Percentiles rank a stretch among this genome's conserved stretches.
These are phyloP conservation scores for Caenorhabditis afra DNA, from an alignment of 2,888 invertebrate species.

Conservation along the genomic window DNA sequence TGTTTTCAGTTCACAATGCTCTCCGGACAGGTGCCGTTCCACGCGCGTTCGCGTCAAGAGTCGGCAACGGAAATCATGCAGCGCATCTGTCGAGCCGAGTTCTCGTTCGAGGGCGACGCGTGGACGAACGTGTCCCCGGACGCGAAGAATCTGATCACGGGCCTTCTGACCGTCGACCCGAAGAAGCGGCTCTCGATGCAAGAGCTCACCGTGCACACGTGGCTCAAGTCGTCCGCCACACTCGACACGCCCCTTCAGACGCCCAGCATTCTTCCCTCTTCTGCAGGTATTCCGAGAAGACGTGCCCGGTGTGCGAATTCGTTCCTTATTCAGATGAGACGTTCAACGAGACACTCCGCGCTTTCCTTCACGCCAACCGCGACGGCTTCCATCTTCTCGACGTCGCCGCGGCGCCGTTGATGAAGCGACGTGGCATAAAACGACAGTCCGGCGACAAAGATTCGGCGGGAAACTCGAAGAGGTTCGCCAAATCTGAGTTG, in stretches of 20 bases:
- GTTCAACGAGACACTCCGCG: conserved; percentile 85
- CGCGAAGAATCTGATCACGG: conserved; percentile 87
- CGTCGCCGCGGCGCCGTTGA: conserved; percentile 69
- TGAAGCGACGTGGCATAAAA: conserved; percentile 76
- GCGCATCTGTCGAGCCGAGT: conserved; percentile 88
- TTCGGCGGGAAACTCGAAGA: conserved; percentile 33
- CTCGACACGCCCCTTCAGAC: conserved; percentile 80
- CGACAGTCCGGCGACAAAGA: conserved; percentile 66
- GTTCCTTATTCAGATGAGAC: conserved; percentile 71
- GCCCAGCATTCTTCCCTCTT: conserved; percentile 76
- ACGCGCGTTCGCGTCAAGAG: conserved; percentile 85
- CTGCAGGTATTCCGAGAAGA: conserved; percentile 64
- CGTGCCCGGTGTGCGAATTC: neutral
- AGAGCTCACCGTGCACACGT: conserved; percentile 85
- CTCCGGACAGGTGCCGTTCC: conserved; percentile 91
- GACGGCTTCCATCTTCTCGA: conserved; percentile 87
- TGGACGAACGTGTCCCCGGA: conserved; percentile 87
- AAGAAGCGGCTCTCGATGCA: conserved; percentile 86
- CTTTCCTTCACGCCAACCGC: conserved; percentile 86
- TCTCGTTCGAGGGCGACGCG: conserved; percentile 86
- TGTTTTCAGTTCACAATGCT: conserved; percentile 88
- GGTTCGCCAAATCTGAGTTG: conserved; percentile 7
- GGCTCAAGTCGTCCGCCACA: conserved; percentile 83
- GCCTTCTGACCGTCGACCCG: conserved; percentile 88
- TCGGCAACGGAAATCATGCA: conserved; percentile 88